These are phyloP conservation scores for Zapornia atra DNA, from an alignment of 2,113 vertebrate species.

Conservation along the genomic window DNA sequence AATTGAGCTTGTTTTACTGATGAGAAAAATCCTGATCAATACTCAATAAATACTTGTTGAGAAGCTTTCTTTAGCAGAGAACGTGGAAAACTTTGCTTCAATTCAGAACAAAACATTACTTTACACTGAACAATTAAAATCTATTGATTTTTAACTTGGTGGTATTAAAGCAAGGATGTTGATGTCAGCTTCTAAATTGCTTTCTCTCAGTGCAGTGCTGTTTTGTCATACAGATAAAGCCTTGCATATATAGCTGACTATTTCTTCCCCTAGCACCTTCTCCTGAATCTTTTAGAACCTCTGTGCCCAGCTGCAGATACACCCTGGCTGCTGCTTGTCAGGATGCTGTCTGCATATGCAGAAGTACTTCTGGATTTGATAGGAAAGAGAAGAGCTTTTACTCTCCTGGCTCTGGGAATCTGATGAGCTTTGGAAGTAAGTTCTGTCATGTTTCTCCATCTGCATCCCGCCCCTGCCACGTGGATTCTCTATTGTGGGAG, in stretches of 20 bases:
- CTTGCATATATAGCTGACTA: neutral
- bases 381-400: neutral
- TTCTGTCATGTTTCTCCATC: neutral
- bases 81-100: neutral
- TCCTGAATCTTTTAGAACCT: neutral
- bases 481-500: neutral
- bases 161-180: constrained; percentile 18
- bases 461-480: neutral
- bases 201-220: neutral
- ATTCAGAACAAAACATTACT: neutral
- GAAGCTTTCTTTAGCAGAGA: neutral
- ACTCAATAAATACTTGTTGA: neutral
- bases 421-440: neutral
- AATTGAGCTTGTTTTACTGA: neutral
- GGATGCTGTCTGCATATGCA: neutral
- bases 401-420: neutral
- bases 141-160: constrained; percentile 1
- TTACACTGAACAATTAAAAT: constrained; percentile 27
- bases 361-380: neutral
- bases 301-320: neutral
- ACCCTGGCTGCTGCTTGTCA: neutral
- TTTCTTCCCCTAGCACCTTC: neutral
- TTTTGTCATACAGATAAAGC: neutral
- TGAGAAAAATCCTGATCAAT: neutral
- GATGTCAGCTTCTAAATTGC: neutral